Base-by-base conservation (phyloP, 2,797 vertebrate species). In the Gymnopithys bicolor region DNA sequence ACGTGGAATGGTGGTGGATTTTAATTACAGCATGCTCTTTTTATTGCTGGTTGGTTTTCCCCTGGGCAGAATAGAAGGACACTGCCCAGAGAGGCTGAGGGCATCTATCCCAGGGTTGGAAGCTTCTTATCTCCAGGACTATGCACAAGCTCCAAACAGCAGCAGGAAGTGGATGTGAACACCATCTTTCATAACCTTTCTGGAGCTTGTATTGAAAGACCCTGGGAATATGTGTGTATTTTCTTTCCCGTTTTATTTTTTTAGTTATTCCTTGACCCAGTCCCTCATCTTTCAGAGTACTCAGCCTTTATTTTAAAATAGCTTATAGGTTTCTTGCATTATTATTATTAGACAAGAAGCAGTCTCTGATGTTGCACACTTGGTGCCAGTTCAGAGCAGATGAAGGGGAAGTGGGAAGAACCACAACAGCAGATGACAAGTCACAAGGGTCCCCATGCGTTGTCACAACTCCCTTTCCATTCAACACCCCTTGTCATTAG, bases 381-480 rank as follows among this genome's bases (percentile, higher is more conserved):
- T 43, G 48, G 32, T 86, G 58, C 48, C 45, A 41, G 39, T 37
- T 35, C 52, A 28, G 48, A n/a, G 56, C 24, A 51, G 52, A 22
- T 51, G 23, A 79, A 81, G 39, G 30, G 68, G 63, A 90, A 83
- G 53, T 11, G 41, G 75, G 53, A 83, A 70, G 69, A 84, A 24
- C 32, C 2, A 2, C 7, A 4, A 19, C 21, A 60, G 37, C 37
- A 48, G 14, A 7, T 55, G 52, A 52, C 22, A n/a, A 59, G n/a
- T 64, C 35, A 12, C 9, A 3, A n/a, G 27, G n/a, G 39, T 32
- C 51, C 48, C 39, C 63, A 19, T 0, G 0, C 8, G 7, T 48
- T 48, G 27, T 53, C 39, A 33, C 12, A 75, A 3, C 30, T 64
- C 41, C 35, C n/a, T 69, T 79, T 69, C 35, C 2, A 1, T 66